These are phyloP conservation scores for Mesitornis unicolor DNA, from an alignment of 2,113 vertebrate genomes.

Conservation along the genomic window DNA sequence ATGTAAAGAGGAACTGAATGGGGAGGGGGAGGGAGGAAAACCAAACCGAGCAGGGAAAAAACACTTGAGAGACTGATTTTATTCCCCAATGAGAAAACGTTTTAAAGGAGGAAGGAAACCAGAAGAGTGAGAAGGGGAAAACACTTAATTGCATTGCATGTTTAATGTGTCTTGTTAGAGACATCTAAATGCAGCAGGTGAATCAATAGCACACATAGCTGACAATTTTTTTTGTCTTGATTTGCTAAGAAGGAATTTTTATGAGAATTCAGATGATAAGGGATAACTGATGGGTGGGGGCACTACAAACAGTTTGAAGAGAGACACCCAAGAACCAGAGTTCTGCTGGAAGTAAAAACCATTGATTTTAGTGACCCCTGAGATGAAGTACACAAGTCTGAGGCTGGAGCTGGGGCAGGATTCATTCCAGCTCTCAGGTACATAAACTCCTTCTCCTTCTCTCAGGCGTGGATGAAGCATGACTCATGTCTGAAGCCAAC, in stretches of 20 bases:
- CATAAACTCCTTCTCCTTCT: neutral
- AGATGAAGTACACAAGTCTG: neutral
- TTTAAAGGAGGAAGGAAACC: conserved; percentile 26
- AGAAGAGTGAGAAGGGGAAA: neutral
- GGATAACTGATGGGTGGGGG: neutral
- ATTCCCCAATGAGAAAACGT: neutral
- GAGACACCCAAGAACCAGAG: neutral
- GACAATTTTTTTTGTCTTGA: neutral
- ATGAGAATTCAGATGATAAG: neutral
- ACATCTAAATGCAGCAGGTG: neutral
- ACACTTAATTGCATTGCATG: neutral
- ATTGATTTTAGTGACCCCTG: neutral
- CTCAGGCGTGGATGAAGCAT: neutral
- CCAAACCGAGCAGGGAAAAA: neutral
- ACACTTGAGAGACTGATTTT: conserved; percentile 23
- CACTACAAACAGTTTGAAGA: neutral
- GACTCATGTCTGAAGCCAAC: neutral
- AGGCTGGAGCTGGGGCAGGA: neutral
- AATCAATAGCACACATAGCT: neutral
- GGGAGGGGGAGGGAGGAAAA: neutral
- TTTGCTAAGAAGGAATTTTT: neutral
- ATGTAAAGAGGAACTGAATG: neutral
- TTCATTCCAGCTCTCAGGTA: neutral
- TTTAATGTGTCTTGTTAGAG: neutral
- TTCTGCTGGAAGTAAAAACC: neutral